A percentile compares a stretch with the other conserved stretches of the same genome.
These are phyloP conservation scores for Temnothorax curvispinosus DNA, from an alignment of 1,140 invertebrate genomes.

Conservation along the genomic window DNA sequence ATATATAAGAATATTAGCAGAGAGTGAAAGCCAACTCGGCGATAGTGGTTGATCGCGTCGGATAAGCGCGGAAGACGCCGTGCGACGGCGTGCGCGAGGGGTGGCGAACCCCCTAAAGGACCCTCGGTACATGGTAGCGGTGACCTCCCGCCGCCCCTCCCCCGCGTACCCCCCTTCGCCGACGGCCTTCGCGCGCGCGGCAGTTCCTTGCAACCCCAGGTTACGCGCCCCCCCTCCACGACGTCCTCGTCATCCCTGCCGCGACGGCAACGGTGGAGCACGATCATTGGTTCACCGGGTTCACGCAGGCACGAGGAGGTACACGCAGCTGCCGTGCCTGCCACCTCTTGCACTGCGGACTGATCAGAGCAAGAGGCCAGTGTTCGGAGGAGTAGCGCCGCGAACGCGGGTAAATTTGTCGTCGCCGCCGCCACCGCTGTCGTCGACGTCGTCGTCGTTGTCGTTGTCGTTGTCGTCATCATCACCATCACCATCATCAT, in stretches of 20 bases:
- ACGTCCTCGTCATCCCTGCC: conserved; percentile 74
- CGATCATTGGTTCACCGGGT: conserved; percentile 82
- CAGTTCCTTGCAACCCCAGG: conserved; percentile 71
- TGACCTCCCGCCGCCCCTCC: conserved; percentile 76
- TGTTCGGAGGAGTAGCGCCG: conserved; percentile 64
- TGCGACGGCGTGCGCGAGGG: conserved; percentile 70
- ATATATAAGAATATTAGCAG: neutral
- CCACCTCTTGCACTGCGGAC: conserved; percentile 72
- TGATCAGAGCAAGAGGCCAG: conserved; percentile 67
- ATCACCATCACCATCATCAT: neutral
- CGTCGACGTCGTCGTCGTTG: neutral
- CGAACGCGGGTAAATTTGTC: conserved; percentile 65
- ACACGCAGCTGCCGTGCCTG: conserved; percentile 77
- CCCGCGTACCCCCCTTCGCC: conserved; percentile 54
- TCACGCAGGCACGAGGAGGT: conserved; percentile 76
- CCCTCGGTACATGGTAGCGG: conserved; percentile 70
- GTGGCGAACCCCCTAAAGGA: conserved; percentile 81
- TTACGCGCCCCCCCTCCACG: conserved; percentile 61
- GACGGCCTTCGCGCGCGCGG: conserved; percentile 67
- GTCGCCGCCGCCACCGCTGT: conserved; percentile 20
- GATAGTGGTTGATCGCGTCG: conserved; percentile 50
- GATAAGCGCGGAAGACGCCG: conserved; percentile 63
- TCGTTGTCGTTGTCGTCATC: neutral
- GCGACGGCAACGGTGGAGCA: conserved; percentile 68
- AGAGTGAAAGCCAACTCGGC: conserved; percentile 17